Evolutionary conservation across 2,797 vertebrate species (phyloP).

Genomic region (Rhinogobio ventralis): DNA sequence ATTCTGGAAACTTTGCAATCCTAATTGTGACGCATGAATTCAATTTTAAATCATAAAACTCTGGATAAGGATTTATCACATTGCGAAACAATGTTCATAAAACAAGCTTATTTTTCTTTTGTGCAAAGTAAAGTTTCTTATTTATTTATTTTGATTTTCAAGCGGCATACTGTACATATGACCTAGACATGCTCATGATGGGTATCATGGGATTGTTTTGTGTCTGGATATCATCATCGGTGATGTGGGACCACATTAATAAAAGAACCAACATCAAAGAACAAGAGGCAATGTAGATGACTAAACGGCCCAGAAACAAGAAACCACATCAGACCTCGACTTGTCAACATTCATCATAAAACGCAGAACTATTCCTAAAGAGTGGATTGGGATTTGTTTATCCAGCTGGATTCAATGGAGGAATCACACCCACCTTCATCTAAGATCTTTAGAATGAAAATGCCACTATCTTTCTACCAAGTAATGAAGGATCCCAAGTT

Average conservation of each 20-base stretch:
- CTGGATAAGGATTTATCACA: too few species aligned
- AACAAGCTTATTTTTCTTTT: neutral
- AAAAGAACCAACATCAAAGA: constrained; percentile 18
- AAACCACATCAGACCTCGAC: constrained; percentile 31
- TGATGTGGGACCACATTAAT: constrained; percentile 21
- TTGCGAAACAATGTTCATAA: neutral
- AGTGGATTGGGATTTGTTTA: constrained; percentile 3
- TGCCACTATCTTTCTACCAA: neutral
- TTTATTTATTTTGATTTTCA: neutral
- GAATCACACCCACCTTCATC: neutral
- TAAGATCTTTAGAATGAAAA: neutral
- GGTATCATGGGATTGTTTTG: neutral
- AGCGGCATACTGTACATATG: neutral
- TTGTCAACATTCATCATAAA: neutral
- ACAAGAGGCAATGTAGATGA: neutral
- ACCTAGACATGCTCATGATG: neutral
- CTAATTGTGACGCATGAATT: too few species aligned
- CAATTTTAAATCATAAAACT: neutral
- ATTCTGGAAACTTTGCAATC: too few species aligned
- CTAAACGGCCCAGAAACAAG: constrained; percentile 9
- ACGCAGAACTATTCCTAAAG: neutral
- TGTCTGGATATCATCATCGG: constrained; percentile 8
- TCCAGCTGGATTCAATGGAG: constrained; percentile 24
- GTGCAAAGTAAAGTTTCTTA: neutral
- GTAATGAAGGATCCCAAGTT: neutral